Percentiles rank a stretch among this genome's conserved stretches.
Conservation (phyloP, 2,113 vertebrate species). For the Columbina picui region DNA sequence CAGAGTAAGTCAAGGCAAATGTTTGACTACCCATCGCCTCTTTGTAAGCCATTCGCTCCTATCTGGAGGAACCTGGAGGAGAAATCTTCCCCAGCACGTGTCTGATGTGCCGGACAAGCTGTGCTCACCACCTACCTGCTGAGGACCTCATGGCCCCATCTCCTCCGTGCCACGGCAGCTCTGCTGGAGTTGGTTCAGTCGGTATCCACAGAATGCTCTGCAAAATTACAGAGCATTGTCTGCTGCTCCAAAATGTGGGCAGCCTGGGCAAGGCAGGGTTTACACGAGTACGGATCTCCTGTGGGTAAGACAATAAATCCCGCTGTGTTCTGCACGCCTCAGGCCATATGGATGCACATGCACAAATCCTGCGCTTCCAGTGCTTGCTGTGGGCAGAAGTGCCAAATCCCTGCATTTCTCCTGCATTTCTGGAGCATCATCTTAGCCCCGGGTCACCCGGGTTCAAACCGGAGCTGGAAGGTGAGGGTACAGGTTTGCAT, state of each 20-base stretch:
- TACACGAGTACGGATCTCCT: background rate
- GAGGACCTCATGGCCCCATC: fast-evolving
- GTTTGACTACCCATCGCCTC: fast-evolving
- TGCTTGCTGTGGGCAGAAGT: background rate
- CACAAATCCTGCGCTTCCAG: background rate
- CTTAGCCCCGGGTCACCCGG: background rate
- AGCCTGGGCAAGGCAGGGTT: background rate
- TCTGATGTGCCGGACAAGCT: background rate
- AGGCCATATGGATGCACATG: fast-evolving
- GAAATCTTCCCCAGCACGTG: background rate
- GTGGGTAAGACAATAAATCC: background rate
- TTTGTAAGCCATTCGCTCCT: background rate
- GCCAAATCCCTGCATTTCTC: background rate
- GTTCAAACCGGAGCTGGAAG: background rate
- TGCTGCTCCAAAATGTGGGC: background rate
- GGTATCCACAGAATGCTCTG: background rate
- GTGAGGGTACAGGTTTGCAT: fast-evolving
- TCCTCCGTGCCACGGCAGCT: background rate
- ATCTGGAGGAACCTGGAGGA: background rate
- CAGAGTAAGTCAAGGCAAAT: background rate
- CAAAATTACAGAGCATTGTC: background rate
- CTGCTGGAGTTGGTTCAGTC: background rate
- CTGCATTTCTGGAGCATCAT: background rate
- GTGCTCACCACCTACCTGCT: background rate
- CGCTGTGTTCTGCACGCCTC: background rate